A percentile compares a stretch with the other conserved stretches of the same genome.
phyloP scores from a whole-genome alignment of 2,113 vertebrate species.

The Tyrannus savana region DNA sequence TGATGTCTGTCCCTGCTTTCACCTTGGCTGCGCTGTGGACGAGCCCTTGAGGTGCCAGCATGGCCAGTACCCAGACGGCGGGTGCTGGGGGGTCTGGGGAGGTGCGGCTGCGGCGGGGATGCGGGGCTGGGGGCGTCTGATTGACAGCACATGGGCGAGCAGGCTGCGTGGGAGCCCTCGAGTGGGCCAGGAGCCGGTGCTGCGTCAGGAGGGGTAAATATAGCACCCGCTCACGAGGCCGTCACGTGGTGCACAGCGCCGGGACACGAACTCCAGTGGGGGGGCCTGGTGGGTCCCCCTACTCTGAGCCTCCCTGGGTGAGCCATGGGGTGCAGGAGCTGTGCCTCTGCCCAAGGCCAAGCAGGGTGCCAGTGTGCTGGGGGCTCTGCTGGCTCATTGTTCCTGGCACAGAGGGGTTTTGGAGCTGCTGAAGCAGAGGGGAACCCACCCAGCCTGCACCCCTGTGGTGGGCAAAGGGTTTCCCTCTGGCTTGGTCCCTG shows the following conservation, averaged over 20 bases:
- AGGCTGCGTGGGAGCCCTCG: slow-evolving; percentile 20
- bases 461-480: accelerated
- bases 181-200: not conserved
- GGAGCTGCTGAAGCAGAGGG: not conserved
- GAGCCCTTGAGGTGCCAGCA: not conserved
- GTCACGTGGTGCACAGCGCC: not conserved
- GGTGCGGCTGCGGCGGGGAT: not conserved
- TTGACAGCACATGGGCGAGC: not conserved
- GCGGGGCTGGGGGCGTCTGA: not conserved
- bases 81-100: not conserved
- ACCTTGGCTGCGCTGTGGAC: accelerated
- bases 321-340: accelerated
- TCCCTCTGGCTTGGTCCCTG: not conserved
- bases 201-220: slow-evolving; percentile 50
- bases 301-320: not conserved
- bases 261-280: accelerated
- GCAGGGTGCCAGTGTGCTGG: accelerated
- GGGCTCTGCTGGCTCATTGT: accelerated
- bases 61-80: accelerated
- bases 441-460: not conserved
- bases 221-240: slow-evolving; percentile 3
- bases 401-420: accelerated
- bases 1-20: not conserved
- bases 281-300: not conserved
- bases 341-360: not conserved